These are phyloP conservation scores for Clamator glandarius DNA, from an alignment of 2,797 vertebrate genomes.

Conservation along the genomic window DNA sequence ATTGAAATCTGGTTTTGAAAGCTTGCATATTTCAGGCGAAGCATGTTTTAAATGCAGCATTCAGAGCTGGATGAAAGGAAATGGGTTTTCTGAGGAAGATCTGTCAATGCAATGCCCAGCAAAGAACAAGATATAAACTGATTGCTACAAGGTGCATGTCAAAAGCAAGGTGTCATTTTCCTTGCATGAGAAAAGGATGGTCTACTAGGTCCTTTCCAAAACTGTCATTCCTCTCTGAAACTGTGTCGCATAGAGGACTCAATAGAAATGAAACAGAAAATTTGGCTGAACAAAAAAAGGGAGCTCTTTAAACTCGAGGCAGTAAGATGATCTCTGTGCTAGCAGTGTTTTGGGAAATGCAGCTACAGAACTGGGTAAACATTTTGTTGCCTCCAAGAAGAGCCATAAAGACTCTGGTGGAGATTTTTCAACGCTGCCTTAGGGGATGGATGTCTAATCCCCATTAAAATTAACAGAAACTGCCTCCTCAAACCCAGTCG, in stretches of 20 bases:
- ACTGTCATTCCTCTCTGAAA: background rate
- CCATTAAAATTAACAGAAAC: slow-evolving; percentile 58
- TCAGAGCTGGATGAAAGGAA: background rate
- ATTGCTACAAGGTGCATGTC: background rate
- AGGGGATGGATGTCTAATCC: slow-evolving; percentile 40
- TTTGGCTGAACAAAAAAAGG: background rate
- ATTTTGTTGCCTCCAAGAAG: slow-evolving; percentile 8
- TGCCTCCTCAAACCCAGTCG: background rate
- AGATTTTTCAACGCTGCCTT: slow-evolving; percentile 51
- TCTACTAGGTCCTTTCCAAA: background rate
- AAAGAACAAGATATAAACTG: background rate
- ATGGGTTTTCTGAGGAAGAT: background rate
- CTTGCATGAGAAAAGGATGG: background rate
- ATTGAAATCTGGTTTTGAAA: background rate
- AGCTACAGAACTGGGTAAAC: background rate
- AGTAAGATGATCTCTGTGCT: background rate
- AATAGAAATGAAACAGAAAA: background rate
- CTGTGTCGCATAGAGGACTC: background rate
- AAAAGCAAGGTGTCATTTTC: background rate
- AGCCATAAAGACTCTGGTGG: slow-evolving; percentile 34
- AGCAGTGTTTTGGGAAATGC: background rate
- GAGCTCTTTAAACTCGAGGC: background rate
- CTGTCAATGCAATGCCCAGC: background rate
- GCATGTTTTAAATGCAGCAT: background rate
- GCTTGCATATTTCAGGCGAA: background rate